phyloP scores from a whole-genome alignment of 2,888 invertebrate species.

The Pristionchus maxplancki region DNA sequence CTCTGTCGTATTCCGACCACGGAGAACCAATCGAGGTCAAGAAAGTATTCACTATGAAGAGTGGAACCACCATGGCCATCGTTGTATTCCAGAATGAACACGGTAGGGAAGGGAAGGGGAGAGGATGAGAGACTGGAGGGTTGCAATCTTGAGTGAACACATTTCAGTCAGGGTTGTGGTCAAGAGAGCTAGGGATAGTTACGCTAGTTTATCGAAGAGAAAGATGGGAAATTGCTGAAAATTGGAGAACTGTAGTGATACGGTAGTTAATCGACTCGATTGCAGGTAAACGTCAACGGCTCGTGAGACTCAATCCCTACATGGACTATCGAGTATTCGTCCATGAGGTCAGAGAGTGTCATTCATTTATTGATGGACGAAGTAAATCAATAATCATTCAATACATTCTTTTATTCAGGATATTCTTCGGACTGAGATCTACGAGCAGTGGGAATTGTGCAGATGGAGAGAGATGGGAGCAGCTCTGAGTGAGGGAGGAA shows the following conservation, averaged over 20 bases:
- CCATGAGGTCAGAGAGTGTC: constrained; percentile 14
- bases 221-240: background rate
- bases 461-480: constrained; percentile 43
- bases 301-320: constrained; percentile 37
- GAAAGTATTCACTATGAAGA: constrained; percentile 7
- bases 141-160: too few relatives aligned
- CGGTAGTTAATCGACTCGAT: background rate
- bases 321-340: constrained; percentile 29
- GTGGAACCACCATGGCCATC: constrained; percentile 19
- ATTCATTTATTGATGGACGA: background rate
- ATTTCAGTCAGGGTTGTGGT: background rate
- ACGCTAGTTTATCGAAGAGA: background rate
- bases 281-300: constrained; percentile 30
- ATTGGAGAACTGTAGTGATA: background rate
- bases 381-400: constrained; percentile 2
- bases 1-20: background rate
- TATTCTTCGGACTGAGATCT: constrained; percentile 36
- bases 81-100: constrained; percentile 38
- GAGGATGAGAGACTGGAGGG: background rate
- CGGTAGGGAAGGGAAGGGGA: background rate
- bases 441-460: constrained; percentile 13
- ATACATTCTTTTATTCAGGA: background rate
- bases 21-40: constrained; percentile 37
- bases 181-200: background rate
- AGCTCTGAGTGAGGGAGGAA: constrained; percentile 37